These are phyloP conservation scores for Hedya salicella DNA, from an alignment of 2,888 invertebrate genomes.

Conservation along the genomic window DNA sequence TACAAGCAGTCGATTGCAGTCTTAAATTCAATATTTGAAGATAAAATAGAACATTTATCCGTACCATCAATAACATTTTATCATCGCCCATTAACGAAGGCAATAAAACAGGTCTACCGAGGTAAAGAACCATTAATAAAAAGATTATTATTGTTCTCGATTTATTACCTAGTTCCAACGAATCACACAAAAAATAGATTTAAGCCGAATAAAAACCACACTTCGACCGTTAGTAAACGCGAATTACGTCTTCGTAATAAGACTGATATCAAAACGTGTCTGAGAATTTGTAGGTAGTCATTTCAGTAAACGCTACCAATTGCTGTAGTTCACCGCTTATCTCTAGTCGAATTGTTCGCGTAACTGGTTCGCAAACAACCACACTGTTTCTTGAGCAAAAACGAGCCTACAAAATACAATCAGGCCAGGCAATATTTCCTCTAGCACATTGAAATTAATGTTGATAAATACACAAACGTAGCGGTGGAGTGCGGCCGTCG, in stretches of 20 bases:
- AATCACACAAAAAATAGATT: constrained; percentile 27
- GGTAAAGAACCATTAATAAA: constrained; percentile 40
- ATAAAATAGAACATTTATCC: constrained; percentile 34
- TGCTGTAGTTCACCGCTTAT: constrained; percentile 26
- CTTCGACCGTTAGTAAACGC: constrained; percentile 11
- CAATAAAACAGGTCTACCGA: constrained; percentile 41
- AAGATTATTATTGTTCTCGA: constrained; percentile 43
- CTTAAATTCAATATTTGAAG: constrained; percentile 29
- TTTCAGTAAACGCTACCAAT: constrained; percentile 20
- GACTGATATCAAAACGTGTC: neutral
- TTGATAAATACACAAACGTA: constrained; percentile 81
- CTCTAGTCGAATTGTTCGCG: constrained; percentile 23
- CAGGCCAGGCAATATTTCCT: constrained; percentile 61
- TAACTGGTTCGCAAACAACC: constrained; percentile 35
- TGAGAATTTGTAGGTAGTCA: constrained; percentile 11
- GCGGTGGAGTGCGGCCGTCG: constrained; percentile 75
- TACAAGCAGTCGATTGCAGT: constrained; percentile 3
- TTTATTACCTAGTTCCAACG: constrained; percentile 40
- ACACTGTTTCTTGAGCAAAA: constrained; percentile 38
- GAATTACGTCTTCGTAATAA: neutral
- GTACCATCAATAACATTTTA: constrained; percentile 38
- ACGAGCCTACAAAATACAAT: constrained; percentile 47
- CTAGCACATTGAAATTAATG: constrained; percentile 78
- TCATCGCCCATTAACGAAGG: constrained; percentile 40
- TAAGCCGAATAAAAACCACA: constrained; percentile 27